Evolutionary conservation across 2,888 invertebrate species (phyloP), one percentile per base, ranked within the genome.

Genomic region (Odontothrips loti): DNA sequence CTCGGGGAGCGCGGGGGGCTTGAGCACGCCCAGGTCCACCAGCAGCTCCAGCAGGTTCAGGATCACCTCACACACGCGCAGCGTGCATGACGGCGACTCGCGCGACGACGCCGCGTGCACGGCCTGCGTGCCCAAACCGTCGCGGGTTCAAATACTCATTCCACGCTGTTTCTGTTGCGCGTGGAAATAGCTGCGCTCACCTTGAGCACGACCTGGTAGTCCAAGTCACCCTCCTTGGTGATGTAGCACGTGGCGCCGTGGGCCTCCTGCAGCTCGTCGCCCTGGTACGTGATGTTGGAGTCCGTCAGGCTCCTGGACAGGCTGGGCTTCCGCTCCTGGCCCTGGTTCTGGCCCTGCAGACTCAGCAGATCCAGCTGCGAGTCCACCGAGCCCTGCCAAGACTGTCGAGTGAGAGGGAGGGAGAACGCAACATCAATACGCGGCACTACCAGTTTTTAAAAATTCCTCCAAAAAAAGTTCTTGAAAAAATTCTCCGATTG

Each of bases 221-320:
- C 96, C 82, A 99, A 93, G 86, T 97, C 95, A 0, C 99, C 99
- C 85, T 98, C 97, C 85, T 94, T 94, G 47, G 97, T 98, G 82
- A 99, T 98, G 86, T 98, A 99, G 86, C 94, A 92, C 29, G 93
- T 89, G 0, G 98, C 94, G 0, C 96, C 97, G 0, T 95, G 93
- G 0, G 96, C 96, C 88, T 97, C 96, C 0, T 94, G 93, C 82
- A 95, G 91, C 86, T 97, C 97, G 84, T 96, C 95, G 1, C 93
- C 92, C 0, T 93, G 91, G 86, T 96, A 96, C 9, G 95, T 94
- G 81, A 97, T 96, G 86, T 96, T 96, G 0, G 96, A 96, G 86
- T 97, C 97, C 0, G 97, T 97, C 86, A 96, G 95, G 0, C 96
- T 97, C 80, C 97, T 90, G 0, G 93, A 92, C 82, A 96, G 90